Evolutionary conservation across 2,888 invertebrate species (phyloP), one percentile per base, ranked within the genome.

Genomic region (Aleiodes leptofemur): DNA sequence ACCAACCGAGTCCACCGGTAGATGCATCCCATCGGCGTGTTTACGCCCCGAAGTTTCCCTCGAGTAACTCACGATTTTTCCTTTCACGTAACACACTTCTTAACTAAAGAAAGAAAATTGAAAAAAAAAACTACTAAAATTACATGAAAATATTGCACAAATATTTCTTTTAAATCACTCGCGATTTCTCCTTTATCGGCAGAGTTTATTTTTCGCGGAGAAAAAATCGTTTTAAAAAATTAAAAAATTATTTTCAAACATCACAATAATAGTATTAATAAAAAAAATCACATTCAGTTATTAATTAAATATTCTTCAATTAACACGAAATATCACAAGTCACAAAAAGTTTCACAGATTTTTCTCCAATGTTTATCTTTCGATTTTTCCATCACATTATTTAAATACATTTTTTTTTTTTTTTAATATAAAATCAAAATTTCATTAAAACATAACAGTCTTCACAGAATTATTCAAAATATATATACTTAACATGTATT

Each of bases 11-110:
- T 88, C 89, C 87, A 89, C 89, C 86, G 89, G 88, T 82, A 89
- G 89, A 89, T 89, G 89, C 89, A 89, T 89, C 87, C 89, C 89
- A 88, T 88, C 86, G 85, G 86, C 87, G 82, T 85, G 79, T 50
- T 57, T 34, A 68, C 59, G 68, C 74, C 43, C 56, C 69, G 59
- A 57, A 68, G 50, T 61, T 50, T 72, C 61, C 57, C 59, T 61
- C 61, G 72, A 57, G 57, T 57, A 61, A 72, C 55, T 72, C 72
- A 72, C 68, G 68, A 68, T 68, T 68, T 68, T 23, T 53, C 8
- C 29, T 34, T 14, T 31, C 51, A 53, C 50, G 31, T 43, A 4
- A 13, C 13, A 3, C 51, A 68, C 51, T 53, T 68, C 3, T 43
- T 43, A 43, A 43, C 43, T 43, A 0, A 9, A 38, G 5, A 38